A percentile compares a stretch with the other conserved stretches of the same genome.
These are phyloP conservation scores for Pelochelys cantorii DNA, from an alignment of 2,797 vertebrate genomes.

Conservation along the genomic window DNA sequence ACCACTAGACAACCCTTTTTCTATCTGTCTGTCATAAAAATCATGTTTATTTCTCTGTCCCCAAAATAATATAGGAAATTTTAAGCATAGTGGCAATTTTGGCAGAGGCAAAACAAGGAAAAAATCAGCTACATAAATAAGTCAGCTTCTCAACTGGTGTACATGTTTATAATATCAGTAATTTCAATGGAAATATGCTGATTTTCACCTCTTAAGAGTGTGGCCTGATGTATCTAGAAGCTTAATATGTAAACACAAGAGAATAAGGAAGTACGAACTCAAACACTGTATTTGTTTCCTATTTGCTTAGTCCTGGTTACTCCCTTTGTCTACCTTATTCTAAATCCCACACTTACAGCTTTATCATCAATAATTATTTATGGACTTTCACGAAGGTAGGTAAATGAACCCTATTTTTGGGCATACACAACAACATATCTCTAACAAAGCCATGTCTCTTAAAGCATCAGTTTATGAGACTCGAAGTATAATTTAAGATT, in stretches of 20 bases:
- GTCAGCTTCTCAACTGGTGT: neutral
- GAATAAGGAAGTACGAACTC: neutral
- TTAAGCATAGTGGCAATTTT: neutral
- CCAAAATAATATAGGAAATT: neutral
- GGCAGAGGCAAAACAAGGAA: neutral
- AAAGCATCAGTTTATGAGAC: neutral
- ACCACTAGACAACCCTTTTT: neutral
- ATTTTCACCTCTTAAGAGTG: neutral
- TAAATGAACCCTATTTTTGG: neutral
- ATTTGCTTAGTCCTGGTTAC: neutral
- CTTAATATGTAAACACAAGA: neutral
- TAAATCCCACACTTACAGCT: constrained; percentile 19
- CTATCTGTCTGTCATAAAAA: neutral
- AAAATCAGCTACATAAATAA: neutral
- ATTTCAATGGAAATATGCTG: neutral
- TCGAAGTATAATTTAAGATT: neutral
- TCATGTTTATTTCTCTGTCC: neutral
- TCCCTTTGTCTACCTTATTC: constrained; percentile 20
- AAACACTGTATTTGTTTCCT: neutral
- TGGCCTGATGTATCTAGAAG: neutral
- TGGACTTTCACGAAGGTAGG: constrained; percentile 1
- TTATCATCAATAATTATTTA: neutral
- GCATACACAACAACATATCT: neutral
- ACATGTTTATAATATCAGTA: neutral
- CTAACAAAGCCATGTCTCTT: neutral